These are phyloP conservation scores for Carassius carassius DNA, from an alignment of 2,113 vertebrate genomes.

Conservation along the genomic window DNA sequence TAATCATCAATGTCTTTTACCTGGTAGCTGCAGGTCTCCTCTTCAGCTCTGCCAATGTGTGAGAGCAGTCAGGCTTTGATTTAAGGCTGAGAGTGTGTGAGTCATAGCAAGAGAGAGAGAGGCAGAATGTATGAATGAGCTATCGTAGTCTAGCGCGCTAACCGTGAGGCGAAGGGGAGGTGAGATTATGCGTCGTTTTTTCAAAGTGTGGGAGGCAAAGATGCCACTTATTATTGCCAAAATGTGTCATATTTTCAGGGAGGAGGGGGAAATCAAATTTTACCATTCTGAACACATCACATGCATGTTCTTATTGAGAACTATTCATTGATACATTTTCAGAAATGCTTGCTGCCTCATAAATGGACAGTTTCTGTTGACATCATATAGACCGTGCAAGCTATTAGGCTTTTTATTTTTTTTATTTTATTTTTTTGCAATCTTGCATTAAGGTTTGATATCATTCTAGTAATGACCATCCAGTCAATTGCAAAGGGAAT, in stretches of 20 bases:
- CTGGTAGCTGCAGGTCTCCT: slow-evolving; percentile 33
- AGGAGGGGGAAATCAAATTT: neutral
- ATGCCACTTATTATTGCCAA: neutral
- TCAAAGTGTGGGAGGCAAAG: neutral
- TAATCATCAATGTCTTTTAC: slow-evolving; percentile 37
- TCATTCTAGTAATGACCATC: neutral
- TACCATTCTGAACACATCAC: neutral
- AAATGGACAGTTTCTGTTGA: neutral
- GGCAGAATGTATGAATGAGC: slow-evolving; percentile 57
- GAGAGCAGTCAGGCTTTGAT: slow-evolving; percentile 41
- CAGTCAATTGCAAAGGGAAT: neutral
- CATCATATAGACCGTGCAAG: neutral
- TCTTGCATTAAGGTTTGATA: neutral
- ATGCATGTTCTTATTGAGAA: neutral
- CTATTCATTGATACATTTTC: neutral
- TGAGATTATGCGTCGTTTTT: slow-evolving; percentile 60
- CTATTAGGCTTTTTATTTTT: neutral
- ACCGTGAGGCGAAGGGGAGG: slow-evolving; percentile 58
- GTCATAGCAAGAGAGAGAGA: slow-evolving; percentile 31
- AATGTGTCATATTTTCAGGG: neutral
- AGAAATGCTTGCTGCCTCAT: neutral
- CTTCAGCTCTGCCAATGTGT: slow-evolving; percentile 37
- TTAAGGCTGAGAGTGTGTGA: slow-evolving; percentile 22
- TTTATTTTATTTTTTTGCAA: neutral
- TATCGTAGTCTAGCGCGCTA: slow-evolving; percentile 25